Conservation (phyloP, 2,797 vertebrate species). For the Coregonus suidteri region DNA sequence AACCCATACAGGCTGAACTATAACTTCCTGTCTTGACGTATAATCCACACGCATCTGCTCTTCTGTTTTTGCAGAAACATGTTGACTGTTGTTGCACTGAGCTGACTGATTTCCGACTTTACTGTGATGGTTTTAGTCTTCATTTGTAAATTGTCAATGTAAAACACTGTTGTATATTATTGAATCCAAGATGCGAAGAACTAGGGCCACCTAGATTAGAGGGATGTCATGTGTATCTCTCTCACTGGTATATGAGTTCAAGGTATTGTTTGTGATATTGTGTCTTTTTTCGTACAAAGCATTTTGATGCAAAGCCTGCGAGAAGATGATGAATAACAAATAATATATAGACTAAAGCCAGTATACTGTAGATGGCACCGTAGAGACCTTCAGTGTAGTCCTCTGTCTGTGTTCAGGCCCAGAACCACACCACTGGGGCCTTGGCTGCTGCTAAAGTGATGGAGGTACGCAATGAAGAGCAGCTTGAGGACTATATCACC, state of each 20-base stretch:
- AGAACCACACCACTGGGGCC: slow-evolving; percentile 46
- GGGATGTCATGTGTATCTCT: neutral
- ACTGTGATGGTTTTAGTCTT: neutral
- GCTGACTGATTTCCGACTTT: no score
- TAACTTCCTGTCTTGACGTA: slow-evolving; percentile 46
- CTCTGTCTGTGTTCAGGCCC: slow-evolving; percentile 47
- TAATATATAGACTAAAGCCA: no score
- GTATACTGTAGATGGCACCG: no score
- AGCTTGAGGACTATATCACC: slow-evolving; percentile 69
- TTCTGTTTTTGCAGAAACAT: no score
- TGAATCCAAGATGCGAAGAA: neutral
- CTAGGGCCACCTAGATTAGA: neutral
- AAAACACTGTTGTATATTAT: neutral
- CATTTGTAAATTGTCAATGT: neutral
- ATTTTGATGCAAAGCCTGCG: no score
- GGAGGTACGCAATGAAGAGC: slow-evolving; percentile 58
- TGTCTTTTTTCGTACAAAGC: no score
- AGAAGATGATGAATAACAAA: no score
- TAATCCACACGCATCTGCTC: neutral
- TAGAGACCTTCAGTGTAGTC: no score
- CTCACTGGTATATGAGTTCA: neutral
- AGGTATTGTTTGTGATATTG: no score
- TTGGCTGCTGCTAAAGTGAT: slow-evolving; percentile 70
- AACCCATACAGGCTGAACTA: slow-evolving; percentile 28
- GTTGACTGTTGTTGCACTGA: no score